Evolutionary conservation across 2,888 invertebrate genomes (phyloP).

Genomic region (Thereva nobilitata): DNA sequence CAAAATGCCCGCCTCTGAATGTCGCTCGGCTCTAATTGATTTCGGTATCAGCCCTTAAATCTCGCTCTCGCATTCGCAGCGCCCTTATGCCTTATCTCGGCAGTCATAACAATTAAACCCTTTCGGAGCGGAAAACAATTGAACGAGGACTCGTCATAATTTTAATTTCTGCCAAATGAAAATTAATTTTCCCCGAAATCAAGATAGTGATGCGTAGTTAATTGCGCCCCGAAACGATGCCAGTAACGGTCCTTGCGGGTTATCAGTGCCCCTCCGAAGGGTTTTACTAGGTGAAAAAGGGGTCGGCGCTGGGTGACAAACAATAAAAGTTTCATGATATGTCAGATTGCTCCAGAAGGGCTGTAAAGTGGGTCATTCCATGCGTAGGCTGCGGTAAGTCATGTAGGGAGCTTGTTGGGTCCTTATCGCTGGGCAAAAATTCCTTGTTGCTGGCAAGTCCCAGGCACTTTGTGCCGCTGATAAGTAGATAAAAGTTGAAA

Average conservation of each 20-base stretch:
- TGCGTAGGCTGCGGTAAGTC: neutral
- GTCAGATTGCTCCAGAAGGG: slow-evolving; percentile 22
- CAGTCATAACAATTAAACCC: neutral
- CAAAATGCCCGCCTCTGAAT: too few species aligned
- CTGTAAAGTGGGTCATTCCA: slow-evolving; percentile 26
- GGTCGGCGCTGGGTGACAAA: slow-evolving; percentile 28
- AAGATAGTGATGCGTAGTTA: slow-evolving; percentile 23
- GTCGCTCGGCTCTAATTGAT: too few species aligned
- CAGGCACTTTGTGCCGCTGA: slow-evolving; percentile 13
- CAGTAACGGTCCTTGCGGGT: slow-evolving; percentile 27
- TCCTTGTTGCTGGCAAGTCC: slow-evolving; percentile 4
- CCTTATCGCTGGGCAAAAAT: slow-evolving; percentile 32
- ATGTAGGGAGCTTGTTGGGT: neutral
- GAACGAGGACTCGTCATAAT: slow-evolving; percentile 38
- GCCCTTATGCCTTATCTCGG: neutral
- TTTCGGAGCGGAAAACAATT: slow-evolving; percentile 30
- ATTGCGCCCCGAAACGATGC: slow-evolving; percentile 26
- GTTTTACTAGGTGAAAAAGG: slow-evolving; percentile 35
- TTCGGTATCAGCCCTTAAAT: neutral
- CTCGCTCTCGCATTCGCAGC: neutral
- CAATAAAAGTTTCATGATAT: slow-evolving; percentile 30
- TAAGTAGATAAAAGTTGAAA: slow-evolving; percentile 34
- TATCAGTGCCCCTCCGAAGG: slow-evolving; percentile 26
- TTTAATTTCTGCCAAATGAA: slow-evolving; percentile 53
- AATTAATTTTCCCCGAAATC: slow-evolving; percentile 52